These are phyloP conservation scores for Drymodes brunneopygia DNA, from an alignment of 2,113 vertebrate genomes.

Conservation along the genomic window DNA sequence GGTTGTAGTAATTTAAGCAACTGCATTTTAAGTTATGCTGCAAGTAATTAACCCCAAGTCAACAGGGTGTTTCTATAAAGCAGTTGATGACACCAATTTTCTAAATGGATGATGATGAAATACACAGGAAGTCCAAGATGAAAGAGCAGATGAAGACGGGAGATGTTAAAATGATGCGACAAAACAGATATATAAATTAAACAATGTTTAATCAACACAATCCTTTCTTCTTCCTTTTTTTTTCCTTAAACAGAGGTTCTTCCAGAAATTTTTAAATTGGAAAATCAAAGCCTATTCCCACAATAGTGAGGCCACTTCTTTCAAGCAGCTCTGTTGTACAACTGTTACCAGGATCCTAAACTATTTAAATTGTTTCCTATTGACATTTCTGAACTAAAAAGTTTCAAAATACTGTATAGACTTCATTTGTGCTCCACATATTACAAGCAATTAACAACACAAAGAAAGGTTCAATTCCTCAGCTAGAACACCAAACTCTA, in stretches of 20 bases:
- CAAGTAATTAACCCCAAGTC: not conserved
- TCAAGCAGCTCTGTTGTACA: slow-evolving; percentile 46
- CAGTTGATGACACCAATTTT: not conserved
- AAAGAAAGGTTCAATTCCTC: slow-evolving; percentile 22
- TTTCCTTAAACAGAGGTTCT: slow-evolving; percentile 22
- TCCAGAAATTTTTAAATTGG: not conserved
- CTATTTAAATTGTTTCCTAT: slow-evolving; percentile 19
- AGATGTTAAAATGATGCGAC: slow-evolving; percentile 42
- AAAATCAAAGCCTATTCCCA: slow-evolving; percentile 48
- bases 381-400: slow-evolving; percentile 51
- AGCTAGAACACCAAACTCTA: slow-evolving; percentile 60
- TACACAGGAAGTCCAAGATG: not conserved
- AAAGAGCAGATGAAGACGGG: not conserved
- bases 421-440: slow-evolving; percentile 68
- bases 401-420: slow-evolving; percentile 59
- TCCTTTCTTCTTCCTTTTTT: not conserved
- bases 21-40: not conserved
- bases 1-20: not conserved
- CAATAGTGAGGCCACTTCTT: slow-evolving; percentile 37
- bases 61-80: not conserved
- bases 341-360: slow-evolving; percentile 38
- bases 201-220: slow-evolving; percentile 61
- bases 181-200: slow-evolving; percentile 54
- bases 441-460: slow-evolving; percentile 52
- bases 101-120: not conserved